phyloP scores from a whole-genome alignment of 1,140 invertebrate genomes.

The Chrysopa pallens region DNA sequence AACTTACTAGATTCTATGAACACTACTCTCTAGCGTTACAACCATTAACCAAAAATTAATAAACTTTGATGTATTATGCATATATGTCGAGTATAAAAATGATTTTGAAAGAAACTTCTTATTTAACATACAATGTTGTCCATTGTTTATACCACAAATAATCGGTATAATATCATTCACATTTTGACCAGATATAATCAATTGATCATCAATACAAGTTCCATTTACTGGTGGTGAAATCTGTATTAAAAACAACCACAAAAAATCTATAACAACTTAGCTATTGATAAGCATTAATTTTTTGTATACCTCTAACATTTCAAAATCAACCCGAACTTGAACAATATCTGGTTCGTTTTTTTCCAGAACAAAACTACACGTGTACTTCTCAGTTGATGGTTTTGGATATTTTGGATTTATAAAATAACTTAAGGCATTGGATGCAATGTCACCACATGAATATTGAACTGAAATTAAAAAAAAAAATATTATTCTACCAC shows the following conservation, averaged over 20 bases:
- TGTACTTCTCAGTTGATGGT: conserved; percentile 22
- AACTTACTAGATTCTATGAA: background rate
- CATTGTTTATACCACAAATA: conserved; percentile 55
- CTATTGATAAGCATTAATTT: too few species aligned
- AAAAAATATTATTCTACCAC: too few species aligned
- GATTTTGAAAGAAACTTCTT: background rate
- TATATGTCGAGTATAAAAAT: too few species aligned
- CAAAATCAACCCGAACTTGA: conserved; percentile 49
- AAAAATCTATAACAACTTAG: too few species aligned
- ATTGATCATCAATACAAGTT: conserved; percentile 43
- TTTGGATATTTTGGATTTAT: conserved; percentile 23
- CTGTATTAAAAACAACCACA: conserved; percentile 22
- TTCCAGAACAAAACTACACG: conserved; percentile 40
- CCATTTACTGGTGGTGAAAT: conserved; percentile 43
- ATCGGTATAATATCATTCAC: conserved; percentile 43
- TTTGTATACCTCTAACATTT: conserved; percentile 40
- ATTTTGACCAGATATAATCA: conserved; percentile 50
- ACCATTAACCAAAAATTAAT: background rate
- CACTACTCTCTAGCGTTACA: background rate
- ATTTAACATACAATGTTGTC: conserved; percentile 44
- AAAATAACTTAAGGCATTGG: conserved; percentile 19
- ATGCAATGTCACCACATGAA: conserved; percentile 17
- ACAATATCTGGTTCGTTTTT: conserved; percentile 35
- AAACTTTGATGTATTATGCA: too few species aligned
- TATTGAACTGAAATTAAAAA: conserved; percentile 18